Conservation (phyloP, 2,888 invertebrate genomes). For the Oxystoma pomonae region DNA sequence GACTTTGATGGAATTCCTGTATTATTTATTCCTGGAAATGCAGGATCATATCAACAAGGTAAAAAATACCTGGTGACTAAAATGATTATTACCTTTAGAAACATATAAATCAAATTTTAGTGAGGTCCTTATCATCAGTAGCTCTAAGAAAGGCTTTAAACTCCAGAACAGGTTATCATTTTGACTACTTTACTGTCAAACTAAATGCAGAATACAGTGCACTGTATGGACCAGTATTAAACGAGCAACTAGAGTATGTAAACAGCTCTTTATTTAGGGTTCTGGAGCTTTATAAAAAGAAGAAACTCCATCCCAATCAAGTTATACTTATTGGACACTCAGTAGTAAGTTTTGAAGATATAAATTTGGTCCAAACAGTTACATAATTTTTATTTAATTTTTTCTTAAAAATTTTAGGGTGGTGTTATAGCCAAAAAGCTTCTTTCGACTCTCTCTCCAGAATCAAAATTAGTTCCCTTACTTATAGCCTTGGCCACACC, state of each 20-base stretch:
- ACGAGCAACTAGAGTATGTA: conserved; percentile 71
- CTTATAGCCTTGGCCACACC: conserved; percentile 85
- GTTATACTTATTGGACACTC: conserved; percentile 92
- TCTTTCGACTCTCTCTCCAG: conserved; percentile 49
- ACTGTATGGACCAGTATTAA: conserved; percentile 77
- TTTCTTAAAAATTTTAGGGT: conserved; percentile 43
- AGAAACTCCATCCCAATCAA: conserved; percentile 47
- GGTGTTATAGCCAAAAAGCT: conserved; percentile 43
- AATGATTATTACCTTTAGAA: not conserved
- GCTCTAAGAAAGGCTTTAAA: conserved; percentile 79
- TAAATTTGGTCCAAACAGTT: too few relatives aligned
- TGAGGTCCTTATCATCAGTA: conserved; percentile 88
- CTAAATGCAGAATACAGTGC: conserved; percentile 88
- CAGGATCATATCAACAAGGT: conserved; percentile 90
- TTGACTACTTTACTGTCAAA: conserved; percentile 90
- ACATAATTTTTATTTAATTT: too few relatives aligned
- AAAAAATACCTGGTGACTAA: conserved; percentile 7
- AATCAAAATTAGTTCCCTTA: conserved; percentile 59
- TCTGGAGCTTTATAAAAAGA: conserved; percentile 62
- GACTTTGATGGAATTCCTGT: conserved; percentile 87
- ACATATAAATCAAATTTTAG: conserved; percentile 45
- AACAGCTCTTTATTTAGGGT: conserved; percentile 67
- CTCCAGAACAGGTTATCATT: conserved; percentile 65
- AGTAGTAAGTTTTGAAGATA: conserved; percentile 79
- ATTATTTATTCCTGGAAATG: conserved; percentile 92